Evolutionary conservation across 2,797 vertebrate species (phyloP).

Genomic region (Gadopsis bispinosus): DNA sequence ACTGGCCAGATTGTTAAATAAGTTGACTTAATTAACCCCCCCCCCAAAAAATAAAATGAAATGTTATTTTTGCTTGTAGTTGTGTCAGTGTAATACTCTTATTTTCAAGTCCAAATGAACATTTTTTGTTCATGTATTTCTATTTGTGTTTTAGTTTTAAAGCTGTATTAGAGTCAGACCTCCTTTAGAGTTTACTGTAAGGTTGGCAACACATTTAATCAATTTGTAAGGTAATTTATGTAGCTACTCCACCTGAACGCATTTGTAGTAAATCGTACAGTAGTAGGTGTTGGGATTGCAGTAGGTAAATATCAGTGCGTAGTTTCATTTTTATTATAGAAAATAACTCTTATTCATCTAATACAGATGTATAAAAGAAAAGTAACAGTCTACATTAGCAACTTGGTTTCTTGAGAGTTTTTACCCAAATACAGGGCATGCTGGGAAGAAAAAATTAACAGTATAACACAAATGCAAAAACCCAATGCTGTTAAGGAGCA

Average conservation of each 20-base stretch:
- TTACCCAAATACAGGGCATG: background rate
- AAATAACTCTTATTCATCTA: background rate
- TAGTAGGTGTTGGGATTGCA: background rate
- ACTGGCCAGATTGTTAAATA: no score
- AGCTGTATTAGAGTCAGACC: background rate
- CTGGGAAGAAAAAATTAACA: background rate
- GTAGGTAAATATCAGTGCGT: background rate
- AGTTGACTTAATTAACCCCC: no score
- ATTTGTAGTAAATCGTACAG: background rate
- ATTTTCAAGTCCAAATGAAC: no score
- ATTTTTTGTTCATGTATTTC: no score
- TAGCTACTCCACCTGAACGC: background rate
- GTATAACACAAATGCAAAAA: background rate
- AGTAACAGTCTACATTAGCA: background rate
- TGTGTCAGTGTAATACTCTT: background rate
- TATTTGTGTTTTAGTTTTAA: background rate
- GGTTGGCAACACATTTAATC: background rate
- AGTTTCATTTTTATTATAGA: background rate
- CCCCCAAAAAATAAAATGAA: background rate
- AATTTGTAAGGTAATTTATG: background rate
- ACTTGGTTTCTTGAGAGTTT: background rate
- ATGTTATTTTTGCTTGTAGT: constrained; percentile 1
- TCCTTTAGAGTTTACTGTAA: background rate
- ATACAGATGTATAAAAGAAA: background rate
- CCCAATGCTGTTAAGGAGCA: background rate